Conservation (phyloP, 2,113 vertebrate species). For the Rattus rattus region DNA sequence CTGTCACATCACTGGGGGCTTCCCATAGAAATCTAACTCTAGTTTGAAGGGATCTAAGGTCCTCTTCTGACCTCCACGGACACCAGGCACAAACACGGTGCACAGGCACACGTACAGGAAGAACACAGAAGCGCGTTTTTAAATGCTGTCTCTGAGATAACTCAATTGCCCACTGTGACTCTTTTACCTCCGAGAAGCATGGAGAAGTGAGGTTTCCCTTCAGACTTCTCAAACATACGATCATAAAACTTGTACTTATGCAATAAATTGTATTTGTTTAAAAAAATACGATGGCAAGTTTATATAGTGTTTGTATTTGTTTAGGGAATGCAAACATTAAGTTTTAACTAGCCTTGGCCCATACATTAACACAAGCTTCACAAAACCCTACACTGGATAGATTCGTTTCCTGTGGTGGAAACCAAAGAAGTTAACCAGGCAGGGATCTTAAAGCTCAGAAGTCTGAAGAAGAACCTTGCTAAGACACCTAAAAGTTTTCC, state of each 20-base stretch:
- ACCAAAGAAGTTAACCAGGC: neutral
- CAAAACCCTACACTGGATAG: neutral
- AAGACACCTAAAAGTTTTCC: neutral
- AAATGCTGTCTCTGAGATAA: neutral
- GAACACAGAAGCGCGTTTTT: neutral
- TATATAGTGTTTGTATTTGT: neutral
- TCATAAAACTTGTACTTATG: neutral
- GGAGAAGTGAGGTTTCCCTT: neutral
- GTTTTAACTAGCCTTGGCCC: neutral
- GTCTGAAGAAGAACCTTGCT: neutral
- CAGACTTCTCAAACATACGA: neutral
- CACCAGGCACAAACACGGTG: neutral
- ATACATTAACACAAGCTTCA: neutral
- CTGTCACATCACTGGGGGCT: too few species aligned
- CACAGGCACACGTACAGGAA: too few species aligned
- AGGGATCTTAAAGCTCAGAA: neutral
- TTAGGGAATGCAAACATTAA: neutral
- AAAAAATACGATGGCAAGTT: neutral
- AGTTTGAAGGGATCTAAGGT: neutral
- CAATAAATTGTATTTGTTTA: neutral
- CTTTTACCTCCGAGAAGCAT: neutral
- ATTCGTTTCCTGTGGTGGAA: slow-evolving; percentile 7
- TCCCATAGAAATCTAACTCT: neutral
- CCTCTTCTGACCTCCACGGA: neutral
- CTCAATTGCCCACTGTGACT: neutral